Base-by-base conservation (phyloP, 2,113 vertebrate genomes). In the Gopherus evgoodei region DNA sequence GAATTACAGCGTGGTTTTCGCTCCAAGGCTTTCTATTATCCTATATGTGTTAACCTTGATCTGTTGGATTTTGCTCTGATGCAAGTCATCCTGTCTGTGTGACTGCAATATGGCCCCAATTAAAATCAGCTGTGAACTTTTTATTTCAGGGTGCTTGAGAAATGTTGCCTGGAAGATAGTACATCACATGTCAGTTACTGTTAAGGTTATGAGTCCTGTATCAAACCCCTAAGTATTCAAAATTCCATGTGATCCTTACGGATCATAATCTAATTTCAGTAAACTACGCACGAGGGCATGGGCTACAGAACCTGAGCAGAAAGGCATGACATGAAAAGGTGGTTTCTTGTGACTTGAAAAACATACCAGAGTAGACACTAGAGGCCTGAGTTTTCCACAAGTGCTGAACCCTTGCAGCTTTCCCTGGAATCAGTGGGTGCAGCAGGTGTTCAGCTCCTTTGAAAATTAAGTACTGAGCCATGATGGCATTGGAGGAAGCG, bases 181-280 rank as follows among this genome's bases (percentile, higher is more conserved):
- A 97, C 98, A 98, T 97, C 97, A 98, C 98, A 98, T 97, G 93
- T 97, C 98, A 98, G 98, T 98, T 98, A 97, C 95, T 96, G 88
- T 96, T 97, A 96, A 97, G 96, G 97, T 97, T 97, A 94, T 84
- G 96, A 97, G 93, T 95, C 88, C 94, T 96, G 95, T 97, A 97
- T 97, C 96, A 97, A 54, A 95, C 95, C 96, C 97, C 95, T 96
- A 97, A 96, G 94, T 98, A 98, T 97, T 59, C 81, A 90, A 93
- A 96, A 91, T 91, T 81, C 54, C 65, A 89, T 85, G 95, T 93
- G 97, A 87, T 94, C 94, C 91, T 98, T 97, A 93, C 52, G 65
- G 96, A 95, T 95, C 0, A 1, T 96, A 91, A 97, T 97, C 90
- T 97, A 97, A 96, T 98, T 98, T 98, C 95, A 94, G 59, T 97